phyloP scores from a whole-genome alignment of 2,113 vertebrate species.

The Calonectris borealis region DNA sequence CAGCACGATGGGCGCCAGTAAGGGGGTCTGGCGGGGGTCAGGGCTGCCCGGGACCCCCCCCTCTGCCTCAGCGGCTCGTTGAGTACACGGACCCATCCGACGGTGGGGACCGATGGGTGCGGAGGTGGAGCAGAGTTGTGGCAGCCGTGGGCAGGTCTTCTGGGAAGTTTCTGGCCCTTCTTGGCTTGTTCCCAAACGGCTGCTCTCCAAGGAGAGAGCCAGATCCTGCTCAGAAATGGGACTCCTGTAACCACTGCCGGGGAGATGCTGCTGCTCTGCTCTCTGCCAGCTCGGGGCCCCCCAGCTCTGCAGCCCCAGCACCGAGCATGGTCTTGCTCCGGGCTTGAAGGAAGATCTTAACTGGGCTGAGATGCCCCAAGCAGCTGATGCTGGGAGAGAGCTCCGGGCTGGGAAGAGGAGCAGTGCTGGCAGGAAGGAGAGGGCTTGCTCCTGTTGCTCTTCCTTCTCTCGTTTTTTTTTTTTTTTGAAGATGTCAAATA shows the following conservation, averaged over 20 bases:
- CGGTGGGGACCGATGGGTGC: background rate
- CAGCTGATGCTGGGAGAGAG: background rate
- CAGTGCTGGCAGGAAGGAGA: background rate
- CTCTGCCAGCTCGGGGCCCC: background rate
- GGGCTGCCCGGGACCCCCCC: background rate
- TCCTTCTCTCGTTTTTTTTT: background rate
- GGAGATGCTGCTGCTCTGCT: background rate
- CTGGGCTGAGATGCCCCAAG: background rate
- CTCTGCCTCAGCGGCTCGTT: background rate
- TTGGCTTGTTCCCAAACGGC: background rate
- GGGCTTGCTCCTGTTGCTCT: background rate
- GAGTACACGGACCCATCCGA: background rate
- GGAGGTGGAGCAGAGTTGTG: constrained; percentile 3
- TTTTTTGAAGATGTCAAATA: background rate
- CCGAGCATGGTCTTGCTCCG: fast-evolving
- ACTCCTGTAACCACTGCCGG: fast-evolving
- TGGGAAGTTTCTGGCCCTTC: fast-evolving
- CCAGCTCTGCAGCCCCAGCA: background rate
- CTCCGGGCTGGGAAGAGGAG: background rate
- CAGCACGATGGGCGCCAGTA: fast-evolving
- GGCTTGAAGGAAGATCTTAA: background rate
- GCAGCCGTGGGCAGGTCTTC: fast-evolving
- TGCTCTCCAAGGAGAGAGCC: background rate
- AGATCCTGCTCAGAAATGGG: fast-evolving
- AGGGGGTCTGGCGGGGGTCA: background rate